Conservation (phyloP, 2,797 vertebrate genomes). For the Myripristis murdjan region DNA sequence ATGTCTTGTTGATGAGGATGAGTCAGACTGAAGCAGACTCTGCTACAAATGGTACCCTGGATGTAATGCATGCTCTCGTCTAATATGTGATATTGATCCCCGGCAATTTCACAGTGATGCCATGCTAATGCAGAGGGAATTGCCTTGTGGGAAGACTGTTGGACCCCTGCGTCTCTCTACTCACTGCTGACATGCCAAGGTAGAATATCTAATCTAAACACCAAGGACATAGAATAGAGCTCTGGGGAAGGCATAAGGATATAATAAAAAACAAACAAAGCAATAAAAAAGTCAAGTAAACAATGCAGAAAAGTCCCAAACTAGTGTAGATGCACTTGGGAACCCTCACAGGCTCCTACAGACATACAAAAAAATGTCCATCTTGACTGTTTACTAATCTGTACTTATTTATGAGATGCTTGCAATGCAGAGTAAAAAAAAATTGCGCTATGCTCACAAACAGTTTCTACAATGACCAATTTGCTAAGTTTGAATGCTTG, state of each 20-base stretch:
- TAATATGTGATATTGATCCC: background rate
- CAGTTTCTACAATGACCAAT: background rate
- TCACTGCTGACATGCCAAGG: background rate
- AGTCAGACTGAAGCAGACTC: constrained; percentile 4
- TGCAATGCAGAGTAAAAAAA: background rate
- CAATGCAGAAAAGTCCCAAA: background rate
- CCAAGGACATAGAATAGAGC: background rate
- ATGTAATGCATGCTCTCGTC: background rate
- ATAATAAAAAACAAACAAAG: background rate
- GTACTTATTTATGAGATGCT: no score
- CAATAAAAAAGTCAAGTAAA: background rate
- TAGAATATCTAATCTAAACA: background rate
- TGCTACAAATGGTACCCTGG: background rate
- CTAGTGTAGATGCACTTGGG: background rate
- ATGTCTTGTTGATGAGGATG: constrained; percentile 7
- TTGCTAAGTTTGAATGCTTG: background rate
- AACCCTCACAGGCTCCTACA: background rate
- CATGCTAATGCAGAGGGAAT: constrained; percentile 2
- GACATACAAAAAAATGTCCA: background rate
- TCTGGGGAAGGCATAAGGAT: background rate
- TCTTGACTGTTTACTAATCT: background rate
- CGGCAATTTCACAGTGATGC: constrained; percentile 17
- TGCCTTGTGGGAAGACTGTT: background rate
- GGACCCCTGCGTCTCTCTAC: background rate
- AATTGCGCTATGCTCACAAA: background rate